phyloP scores from a whole-genome alignment of 2,888 invertebrate species.

The Gymnosoma rotundatum region DNA sequence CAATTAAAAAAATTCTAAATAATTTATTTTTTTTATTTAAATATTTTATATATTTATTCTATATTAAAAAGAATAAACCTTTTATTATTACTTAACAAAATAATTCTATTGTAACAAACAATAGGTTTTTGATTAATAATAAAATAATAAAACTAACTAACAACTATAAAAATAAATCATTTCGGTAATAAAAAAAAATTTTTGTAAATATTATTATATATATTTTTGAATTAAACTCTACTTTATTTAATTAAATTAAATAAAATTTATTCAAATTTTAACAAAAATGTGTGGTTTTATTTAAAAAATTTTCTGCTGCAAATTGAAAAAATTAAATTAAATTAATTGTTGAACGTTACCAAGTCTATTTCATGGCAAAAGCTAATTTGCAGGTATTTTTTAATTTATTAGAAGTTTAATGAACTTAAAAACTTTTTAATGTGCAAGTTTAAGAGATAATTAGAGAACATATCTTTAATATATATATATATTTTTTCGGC shows the following conservation, averaged over 20 bases:
- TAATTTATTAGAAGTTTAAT: too few relatives aligned
- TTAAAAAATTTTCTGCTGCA: background rate
- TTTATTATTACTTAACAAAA: conserved; percentile 25
- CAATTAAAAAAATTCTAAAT: background rate
- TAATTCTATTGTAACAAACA: background rate
- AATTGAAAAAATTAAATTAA: too few relatives aligned
- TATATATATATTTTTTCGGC: too few relatives aligned
- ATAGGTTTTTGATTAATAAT: too few relatives aligned
- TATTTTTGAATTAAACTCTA: conserved; percentile 63
- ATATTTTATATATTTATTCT: background rate
- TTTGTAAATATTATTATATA: conserved; percentile 65
- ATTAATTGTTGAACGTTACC: too few relatives aligned
- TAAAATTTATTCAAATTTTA: conserved; percentile 39
- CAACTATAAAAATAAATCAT: conserved; percentile 18
- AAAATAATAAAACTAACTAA: too few relatives aligned
- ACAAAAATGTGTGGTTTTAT: background rate
- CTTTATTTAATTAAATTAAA: conserved; percentile 59
- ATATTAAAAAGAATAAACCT: background rate
- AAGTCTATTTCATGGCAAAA: too few relatives aligned
- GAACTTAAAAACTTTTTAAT: too few relatives aligned
- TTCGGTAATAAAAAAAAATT: conserved; percentile 21
- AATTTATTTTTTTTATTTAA: conserved; percentile 2
- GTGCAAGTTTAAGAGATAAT: too few relatives aligned
- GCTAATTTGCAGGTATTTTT: too few relatives aligned
- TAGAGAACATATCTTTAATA: too few relatives aligned